Conservation (phyloP, 2,113 vertebrate genomes). For the Anthoscopus minutus region DNA sequence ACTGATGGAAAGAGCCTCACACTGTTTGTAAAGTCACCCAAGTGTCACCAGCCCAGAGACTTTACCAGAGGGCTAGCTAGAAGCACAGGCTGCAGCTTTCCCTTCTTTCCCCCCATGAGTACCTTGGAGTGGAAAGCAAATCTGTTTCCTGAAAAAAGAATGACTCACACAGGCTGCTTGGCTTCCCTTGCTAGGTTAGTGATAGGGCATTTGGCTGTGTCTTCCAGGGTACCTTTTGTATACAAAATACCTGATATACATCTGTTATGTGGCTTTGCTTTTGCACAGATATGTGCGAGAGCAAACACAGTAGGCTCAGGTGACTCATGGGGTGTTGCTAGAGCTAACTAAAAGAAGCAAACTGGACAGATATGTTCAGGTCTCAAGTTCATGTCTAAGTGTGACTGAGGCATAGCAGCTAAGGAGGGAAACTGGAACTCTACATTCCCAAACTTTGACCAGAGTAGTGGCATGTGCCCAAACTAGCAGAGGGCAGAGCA, state of each 20-base stretch:
- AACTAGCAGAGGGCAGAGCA: background rate
- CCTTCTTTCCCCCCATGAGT: background rate
- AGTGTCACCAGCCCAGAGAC: background rate
- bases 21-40: conserved; percentile 13
- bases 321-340: background rate
- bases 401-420: background rate
- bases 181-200: background rate
- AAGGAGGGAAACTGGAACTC: background rate
- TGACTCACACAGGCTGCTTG: background rate
- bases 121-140: background rate
- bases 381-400: background rate
- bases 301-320: background rate
- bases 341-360: background rate
- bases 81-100: background rate
- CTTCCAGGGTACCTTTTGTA: background rate
- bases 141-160: background rate
- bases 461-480: background rate
- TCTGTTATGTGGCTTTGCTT: background rate
- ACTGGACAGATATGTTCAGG: background rate
- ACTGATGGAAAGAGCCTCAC: background rate
- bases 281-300: accelerated
- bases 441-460: background rate
- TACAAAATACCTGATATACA: background rate
- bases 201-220: background rate
- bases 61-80: background rate